Evolutionary conservation across 1,140 invertebrate genomes (phyloP), one percentile per base, ranked within the genome.

Genomic region (Planococcus citri): DNA sequence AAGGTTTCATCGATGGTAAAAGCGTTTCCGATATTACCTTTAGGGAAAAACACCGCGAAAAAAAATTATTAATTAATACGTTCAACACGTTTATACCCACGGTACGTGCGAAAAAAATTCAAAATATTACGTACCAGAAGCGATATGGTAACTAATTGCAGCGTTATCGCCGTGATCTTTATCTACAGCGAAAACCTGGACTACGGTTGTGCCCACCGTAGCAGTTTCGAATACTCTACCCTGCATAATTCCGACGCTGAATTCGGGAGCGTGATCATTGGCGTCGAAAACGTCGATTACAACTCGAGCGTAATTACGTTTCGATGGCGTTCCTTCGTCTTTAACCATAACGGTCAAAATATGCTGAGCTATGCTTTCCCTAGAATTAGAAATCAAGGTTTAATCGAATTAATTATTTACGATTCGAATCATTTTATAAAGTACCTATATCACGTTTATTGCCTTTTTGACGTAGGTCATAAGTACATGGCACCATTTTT

Each of bases 211-310:
- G 10, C 88, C 89, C 60, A 90, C 77, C 0, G 85, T 82, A 4
- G 89, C 85, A 1, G 87, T 90, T 78, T 91, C 89, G 72, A 81
- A 88, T 0, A 91, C 84, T 76, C 88, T 88, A 24, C 86, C 88
- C 76, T 89, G 84, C 12, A 90, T 83, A 58, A 89, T 84, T 73
- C 85, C 83, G 27, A 85, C 83, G 67, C 87, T 86, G 74, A 94
- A 94, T 75, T 88, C 86, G 0, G 94, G 94, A 25, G 86, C 81
- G 76, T 95, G 91, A 77, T 96, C 94, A 78, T 96, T 96, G 73
- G 91, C 87, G 79, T 95, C 94, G 73, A 87, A 84, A 0, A 96
- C 89, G 61, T 84, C 85, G 58, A 96, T 85, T 27, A 86, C 79
- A 0, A 95, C 87, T 73, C 92, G 81, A 1, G 92, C 90, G 76